phyloP scores from a whole-genome alignment of 2,797 vertebrate genomes.

The Heteromormyrus szaboi region DNA sequence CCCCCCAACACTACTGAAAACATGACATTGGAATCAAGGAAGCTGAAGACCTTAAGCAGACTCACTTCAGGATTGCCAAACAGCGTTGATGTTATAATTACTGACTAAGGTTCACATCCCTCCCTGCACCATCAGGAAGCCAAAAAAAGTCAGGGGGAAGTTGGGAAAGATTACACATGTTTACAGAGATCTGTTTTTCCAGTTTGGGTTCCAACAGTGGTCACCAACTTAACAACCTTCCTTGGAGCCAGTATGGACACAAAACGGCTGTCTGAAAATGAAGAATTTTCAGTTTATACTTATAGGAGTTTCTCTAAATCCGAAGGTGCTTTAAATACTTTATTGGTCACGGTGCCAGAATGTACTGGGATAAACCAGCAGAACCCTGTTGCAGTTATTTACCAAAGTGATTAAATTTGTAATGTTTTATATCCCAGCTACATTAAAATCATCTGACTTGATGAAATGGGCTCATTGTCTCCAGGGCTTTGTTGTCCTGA shows the following conservation, averaged over 20 bases:
- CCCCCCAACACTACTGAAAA: not conserved
- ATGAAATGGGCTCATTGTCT: slow-evolving; percentile 36
- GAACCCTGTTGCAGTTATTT: not conserved
- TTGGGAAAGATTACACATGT: not conserved
- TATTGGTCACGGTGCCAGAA: not conserved
- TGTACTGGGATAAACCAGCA: not conserved
- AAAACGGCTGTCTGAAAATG: slow-evolving; percentile 36
- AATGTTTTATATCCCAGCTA: not conserved
- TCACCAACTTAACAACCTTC: not conserved
- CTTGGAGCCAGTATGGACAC: slow-evolving; percentile 50
- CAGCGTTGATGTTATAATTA: not conserved
- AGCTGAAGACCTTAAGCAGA: not conserved
- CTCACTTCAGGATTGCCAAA: not conserved
- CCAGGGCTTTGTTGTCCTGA: slow-evolving; percentile 36
- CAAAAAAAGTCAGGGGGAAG: not conserved
- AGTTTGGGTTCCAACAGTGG: slow-evolving; percentile 5
- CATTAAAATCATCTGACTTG: slow-evolving; percentile 31
- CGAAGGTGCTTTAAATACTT: slow-evolving; percentile 49
- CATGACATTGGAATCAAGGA: not conserved
- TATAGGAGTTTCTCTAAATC: slow-evolving; percentile 58
- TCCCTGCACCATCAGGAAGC: not conserved
- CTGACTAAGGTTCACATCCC: not conserved
- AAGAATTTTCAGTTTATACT: slow-evolving; percentile 61
- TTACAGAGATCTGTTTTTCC: not conserved
- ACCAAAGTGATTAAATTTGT: not conserved